Evolutionary conservation across 2,113 vertebrate genomes (phyloP), one percentile per base, ranked within the genome.

Genomic region (Phasianus colchicus): DNA sequence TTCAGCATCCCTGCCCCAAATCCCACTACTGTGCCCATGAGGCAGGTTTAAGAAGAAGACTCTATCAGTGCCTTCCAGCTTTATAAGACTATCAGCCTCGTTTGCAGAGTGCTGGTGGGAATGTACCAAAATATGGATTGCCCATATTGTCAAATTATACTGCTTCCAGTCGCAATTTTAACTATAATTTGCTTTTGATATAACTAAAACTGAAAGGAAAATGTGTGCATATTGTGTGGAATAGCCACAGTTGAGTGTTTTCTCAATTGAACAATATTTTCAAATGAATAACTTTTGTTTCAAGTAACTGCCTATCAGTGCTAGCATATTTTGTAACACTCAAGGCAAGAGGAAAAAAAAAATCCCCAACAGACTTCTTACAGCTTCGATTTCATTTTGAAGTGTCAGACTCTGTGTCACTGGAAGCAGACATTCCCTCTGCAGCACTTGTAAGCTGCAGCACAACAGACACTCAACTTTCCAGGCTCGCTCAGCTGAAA

Each of bases 381-480:
- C 78, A 95, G 89, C 82, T 93, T 83, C 82, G 32, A 69, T 83
- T 95, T 95, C 67, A 89, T 82, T 91, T 77, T 76, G 58, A 94
- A 91, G 87, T 87, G 93, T 92, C 95, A 95, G 93, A 92, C 87
- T 93, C 54, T 78, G 63, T 91, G 87, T 87, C 93, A 92, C 78
- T 87, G 87, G 74, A 89, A 91, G 87, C 93, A 96, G 89, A 93
- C 82, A 69, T 69, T 87, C 61, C 30, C 66, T 36, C 18, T 0
- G 4, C 69, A 78, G 58, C 82, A 82, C 91, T 69, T 79, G 48
- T 66, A 89, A 0, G 1, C 71, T 70, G 78, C 86, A 18, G 93
- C 4, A 11, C 91, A 92, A 82, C 77, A 95, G 81, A 90, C 43
- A 8, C 29, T 75, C 58, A 18, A 2, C 66, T 87, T 91, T 66